Base-by-base conservation (phyloP, 2,888 invertebrate species). In the Teleogryllus oceanicus region DNA sequence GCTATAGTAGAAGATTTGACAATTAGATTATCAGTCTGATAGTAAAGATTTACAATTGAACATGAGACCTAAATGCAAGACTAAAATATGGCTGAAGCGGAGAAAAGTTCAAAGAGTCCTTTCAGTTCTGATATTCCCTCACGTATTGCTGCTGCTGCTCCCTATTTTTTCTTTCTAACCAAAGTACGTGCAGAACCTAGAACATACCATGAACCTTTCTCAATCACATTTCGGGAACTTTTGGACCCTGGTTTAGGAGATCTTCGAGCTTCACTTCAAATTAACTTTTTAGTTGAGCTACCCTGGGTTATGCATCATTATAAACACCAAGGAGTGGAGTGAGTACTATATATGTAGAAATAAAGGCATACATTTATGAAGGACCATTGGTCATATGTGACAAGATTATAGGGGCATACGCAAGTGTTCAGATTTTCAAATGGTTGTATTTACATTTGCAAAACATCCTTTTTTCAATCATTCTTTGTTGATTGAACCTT, bases 271-370 rank as follows among this genome's bases (percentile, higher is more conserved):
- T 93, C 93, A 0, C 87, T 94, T n/a, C 96, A 98, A 87, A 93
- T 98, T 49, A 98, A 96, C 87, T 98, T 96, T 84, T 95, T 97
- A 94, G 93, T 97, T 74, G 96, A 98, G 84, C 89, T 95, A 13
- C 93, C 93, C 1, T 98, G 97, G 96, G 86, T 98, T 0, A 88
- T 96, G 80, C 92, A 94, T 0, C 96, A 97, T 84, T 97, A 97
- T 84, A 90, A 92, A 84, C 92, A 92, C 84, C 93, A 93, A 79
- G 93, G 93, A 79, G 37, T 37, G 13, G 21, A 2, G 76, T 37
- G 24, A 24, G 76, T 76, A 76, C 20, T 16, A 11, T 24, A 21
- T 20, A 12, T n/a, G 2, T 37, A 21, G 77, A 20, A 37, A 21
- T 24, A 77, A 37, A 24, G 2, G 11, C 13, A 37, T 37, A 8